Percentiles rank a stretch among this genome's conserved stretches.
These are phyloP conservation scores for Boloria selene DNA, from an alignment of 2,888 invertebrate genomes.

Conservation along the genomic window DNA sequence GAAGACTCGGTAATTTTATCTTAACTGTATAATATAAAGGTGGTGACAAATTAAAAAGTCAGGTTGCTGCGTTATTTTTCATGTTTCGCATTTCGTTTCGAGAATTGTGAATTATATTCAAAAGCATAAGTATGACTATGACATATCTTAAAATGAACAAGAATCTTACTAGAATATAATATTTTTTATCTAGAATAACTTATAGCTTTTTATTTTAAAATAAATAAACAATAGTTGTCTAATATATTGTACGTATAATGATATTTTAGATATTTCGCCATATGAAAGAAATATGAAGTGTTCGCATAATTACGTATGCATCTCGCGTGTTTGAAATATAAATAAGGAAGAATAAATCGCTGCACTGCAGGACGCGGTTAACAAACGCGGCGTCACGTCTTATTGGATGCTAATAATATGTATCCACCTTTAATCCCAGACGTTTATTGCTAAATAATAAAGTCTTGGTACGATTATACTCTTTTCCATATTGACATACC, in stretches of 20 bases:
- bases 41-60: conserved; percentile 10
- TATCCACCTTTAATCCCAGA: conserved; percentile 56
- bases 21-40: conserved; percentile 39
- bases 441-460: conserved; percentile 63
- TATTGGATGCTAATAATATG: conserved; percentile 24
- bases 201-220: too few species aligned
- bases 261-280: background rate
- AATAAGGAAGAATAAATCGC: conserved; percentile 21
- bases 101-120: background rate
- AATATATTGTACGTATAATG: background rate
- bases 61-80: background rate
- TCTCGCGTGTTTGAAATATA: conserved; percentile 18
- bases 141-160: too few species aligned
- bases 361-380: conserved; percentile 15
- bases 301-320: conserved; percentile 14
- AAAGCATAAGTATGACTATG: too few species aligned
- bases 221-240: too few species aligned
- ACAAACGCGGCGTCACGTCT: conserved; percentile 9
- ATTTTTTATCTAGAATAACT: too few species aligned
- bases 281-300: conserved; percentile 15
- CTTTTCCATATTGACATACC: conserved; percentile 30
- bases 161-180: too few species aligned
- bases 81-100: background rate
- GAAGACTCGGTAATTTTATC: conserved; percentile 65
- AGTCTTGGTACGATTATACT: conserved; percentile 45